Conservation (phyloP, 2,797 vertebrate genomes). For the Morus bassanus region DNA sequence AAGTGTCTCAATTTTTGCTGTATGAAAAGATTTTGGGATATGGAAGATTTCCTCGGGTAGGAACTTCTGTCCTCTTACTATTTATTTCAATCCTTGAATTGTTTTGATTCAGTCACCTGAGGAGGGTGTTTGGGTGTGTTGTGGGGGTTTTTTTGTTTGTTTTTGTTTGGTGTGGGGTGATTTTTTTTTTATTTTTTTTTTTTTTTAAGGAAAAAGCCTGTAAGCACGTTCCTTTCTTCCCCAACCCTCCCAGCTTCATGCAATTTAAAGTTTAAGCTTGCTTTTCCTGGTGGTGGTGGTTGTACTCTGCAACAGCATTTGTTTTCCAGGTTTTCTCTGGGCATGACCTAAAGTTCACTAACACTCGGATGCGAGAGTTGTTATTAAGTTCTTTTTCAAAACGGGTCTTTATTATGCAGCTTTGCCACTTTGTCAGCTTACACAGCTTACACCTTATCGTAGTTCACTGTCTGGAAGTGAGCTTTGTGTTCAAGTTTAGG, state of each 20-base stretch:
- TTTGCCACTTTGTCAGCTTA: neutral
- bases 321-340: neutral
- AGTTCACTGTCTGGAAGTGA: neutral
- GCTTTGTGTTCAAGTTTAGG: neutral
- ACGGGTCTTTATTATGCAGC: neutral
- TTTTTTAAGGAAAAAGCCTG: neutral
- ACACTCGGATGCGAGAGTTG: rapidly evolving
- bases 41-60: neutral
- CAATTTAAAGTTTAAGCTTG: neutral
- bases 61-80: neutral
- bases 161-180: too few species aligned
- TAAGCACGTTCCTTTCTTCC: neutral
- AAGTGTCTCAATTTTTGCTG: neutral
- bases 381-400: neutral
- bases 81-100: neutral
- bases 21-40: neutral
- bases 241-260: neutral
- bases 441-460: neutral
- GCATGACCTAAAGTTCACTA: neutral
- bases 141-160: too few species aligned
- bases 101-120: neutral
- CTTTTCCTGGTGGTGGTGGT: neutral
- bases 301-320: neutral
- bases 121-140: neutral
- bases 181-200: too few species aligned